A percentile compares a stretch with the other conserved stretches of the same genome.
These are phyloP conservation scores for Leptopilina syphax DNA, from an alignment of 2,888 invertebrate species.

Conservation along the genomic window DNA sequence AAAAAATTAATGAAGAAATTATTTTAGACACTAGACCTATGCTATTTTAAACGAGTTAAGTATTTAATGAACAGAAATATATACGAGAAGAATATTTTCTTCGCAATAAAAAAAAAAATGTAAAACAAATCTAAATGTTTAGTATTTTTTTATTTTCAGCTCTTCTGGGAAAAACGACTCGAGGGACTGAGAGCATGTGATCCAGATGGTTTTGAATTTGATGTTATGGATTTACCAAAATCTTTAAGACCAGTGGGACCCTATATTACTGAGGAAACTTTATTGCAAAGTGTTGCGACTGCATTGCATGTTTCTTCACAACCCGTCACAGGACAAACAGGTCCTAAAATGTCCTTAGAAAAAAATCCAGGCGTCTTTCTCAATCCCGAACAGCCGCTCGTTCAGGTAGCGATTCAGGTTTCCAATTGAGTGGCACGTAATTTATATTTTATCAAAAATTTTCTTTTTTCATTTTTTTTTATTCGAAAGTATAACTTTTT, in stretches of 20 bases:
- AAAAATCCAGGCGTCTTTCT: conserved; percentile 96
- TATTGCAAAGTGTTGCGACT: conserved; percentile 96
- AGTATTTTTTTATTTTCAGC: conserved; percentile 65
- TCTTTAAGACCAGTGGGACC: conserved; percentile 90
- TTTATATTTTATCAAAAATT: not conserved
- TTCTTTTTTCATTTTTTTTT: not conserved
- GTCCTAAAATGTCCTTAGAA: conserved; percentile 87
- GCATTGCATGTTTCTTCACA: conserved; percentile 93
- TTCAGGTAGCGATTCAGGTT: conserved; percentile 80
- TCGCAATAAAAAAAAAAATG: not conserved
- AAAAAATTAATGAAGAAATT: not conserved
- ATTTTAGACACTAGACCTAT: too few relatives aligned
- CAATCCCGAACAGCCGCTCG: conserved; percentile 97
- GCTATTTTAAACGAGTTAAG: too few relatives aligned
- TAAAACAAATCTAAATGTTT: not conserved
- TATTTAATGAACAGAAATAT: too few relatives aligned
- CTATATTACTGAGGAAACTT: conserved; percentile 90
- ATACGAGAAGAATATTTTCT: not conserved
- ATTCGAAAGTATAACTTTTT: too few relatives aligned
- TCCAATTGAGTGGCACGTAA: conserved; percentile 10
- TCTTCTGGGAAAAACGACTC: conserved; percentile 90
- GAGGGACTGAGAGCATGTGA: conserved; percentile 93
- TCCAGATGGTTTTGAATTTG: conserved; percentile 88
- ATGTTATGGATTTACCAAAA: conserved; percentile 90
- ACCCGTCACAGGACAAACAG: conserved; percentile 95